Evolutionary conservation across 2,888 invertebrate species (phyloP).

Genomic region (Cerastoderma edule): DNA sequence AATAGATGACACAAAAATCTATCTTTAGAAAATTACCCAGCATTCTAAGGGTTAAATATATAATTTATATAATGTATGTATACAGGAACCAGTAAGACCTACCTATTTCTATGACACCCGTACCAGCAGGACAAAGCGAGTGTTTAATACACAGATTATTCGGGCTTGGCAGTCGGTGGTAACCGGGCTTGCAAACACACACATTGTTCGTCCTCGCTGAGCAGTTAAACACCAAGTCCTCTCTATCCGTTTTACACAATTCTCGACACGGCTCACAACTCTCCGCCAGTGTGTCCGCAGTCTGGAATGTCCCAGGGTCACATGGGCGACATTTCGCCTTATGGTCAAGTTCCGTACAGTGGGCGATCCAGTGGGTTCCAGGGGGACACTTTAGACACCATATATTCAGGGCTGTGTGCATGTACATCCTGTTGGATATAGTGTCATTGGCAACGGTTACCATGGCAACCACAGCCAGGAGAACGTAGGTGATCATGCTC

Average conservation of each 20-base stretch:
- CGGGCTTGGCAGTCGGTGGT: background rate
- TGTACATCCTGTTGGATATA: background rate
- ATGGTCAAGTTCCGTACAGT: background rate
- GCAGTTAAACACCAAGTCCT: slow-evolving; percentile 4
- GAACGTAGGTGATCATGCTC: too few relatives aligned
- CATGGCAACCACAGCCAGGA: background rate
- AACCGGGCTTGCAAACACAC: background rate
- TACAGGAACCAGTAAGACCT: background rate
- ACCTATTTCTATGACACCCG: slow-evolving; percentile 5
- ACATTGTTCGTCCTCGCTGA: slow-evolving; percentile 5
- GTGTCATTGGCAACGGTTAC: background rate
- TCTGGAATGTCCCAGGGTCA: background rate
- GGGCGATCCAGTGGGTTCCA: background rate
- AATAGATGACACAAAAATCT: too few relatives aligned
- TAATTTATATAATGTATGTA: too few relatives aligned
- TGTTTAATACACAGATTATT: slow-evolving; percentile 3
- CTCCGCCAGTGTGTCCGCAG: background rate
- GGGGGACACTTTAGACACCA: slow-evolving; percentile 2
- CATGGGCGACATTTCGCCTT: background rate
- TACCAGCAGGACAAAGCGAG: background rate
- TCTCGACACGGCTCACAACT: slow-evolving; percentile 8
- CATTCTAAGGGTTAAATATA: too few relatives aligned
- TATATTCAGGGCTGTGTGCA: slow-evolving; percentile 1
- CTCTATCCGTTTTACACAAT: slow-evolving; percentile 12
- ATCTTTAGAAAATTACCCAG: too few relatives aligned